Base-by-base conservation (phyloP, 1,140 invertebrate species). In the Physella acuta region DNA sequence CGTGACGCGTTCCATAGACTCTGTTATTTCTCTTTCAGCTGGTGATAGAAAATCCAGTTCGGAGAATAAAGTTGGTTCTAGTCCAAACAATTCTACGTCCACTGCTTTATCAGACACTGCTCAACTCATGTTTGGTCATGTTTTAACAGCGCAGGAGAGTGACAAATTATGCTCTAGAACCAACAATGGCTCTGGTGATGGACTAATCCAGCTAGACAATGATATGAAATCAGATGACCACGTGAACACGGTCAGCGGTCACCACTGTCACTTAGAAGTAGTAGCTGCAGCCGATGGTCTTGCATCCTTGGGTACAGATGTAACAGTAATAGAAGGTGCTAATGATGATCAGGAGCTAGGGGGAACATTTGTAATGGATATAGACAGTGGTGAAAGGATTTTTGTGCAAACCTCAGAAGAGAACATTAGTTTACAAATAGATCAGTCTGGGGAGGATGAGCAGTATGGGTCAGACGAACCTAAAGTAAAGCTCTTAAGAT, bases 321-420 rank as follows among this genome's bases (percentile, higher is more conserved):
- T 44, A 28, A 30, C 16, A 3, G 24, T n/a, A 16, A 26, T 36
- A 4, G 5, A 16, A 11, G 16, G 8, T 26, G 28, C 30, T 31
- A 11, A 1, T 26, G 31, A 24, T 16, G 3, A 16, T 52, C 34
- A 49, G 24, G 51, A 36, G 1, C 28, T 26, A 26, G 39, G 52
- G 49, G 28, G n/a, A 17, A 30, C 39, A 11, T 64, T 52, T 53
- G 51, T 64, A 1, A 52, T 64, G 34, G 62, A 64, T 30, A 49
- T 63, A 28, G 60, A 49, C 28, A 24, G 33, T 26, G 49, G 44
- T 3, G 11, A 49, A 5, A 64, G 62, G 44, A 37, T 52, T 4
- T 44, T 11, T 44, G 36, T 28, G 24, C 30, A 14, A 17, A 20
- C 36, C 3, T 33, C 31, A 2, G 24, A 39, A 39, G 56, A 58